Evolutionary conservation across 2,797 vertebrate genomes (phyloP), one percentile per base, ranked within the genome.

Genomic region (Spondyliosoma cantharus): DNA sequence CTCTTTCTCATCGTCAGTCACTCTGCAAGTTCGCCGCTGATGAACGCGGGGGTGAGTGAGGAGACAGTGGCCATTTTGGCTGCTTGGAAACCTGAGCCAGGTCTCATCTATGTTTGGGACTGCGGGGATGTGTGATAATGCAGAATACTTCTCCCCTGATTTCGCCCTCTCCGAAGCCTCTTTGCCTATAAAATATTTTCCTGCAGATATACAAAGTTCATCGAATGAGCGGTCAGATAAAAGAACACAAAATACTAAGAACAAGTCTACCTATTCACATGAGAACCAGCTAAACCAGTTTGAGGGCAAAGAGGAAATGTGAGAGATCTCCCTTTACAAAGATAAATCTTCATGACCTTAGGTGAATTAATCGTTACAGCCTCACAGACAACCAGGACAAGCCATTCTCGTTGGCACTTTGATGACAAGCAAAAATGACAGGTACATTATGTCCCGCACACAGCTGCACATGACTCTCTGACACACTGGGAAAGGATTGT

Each of bases 11-110:
- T 32, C 62, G 79, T 79, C 83, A 69, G 58, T 89, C 86, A 86
- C 69, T 70, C 74, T 48, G 37, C 27, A 75, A 79, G 67, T 87
- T 74, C 29, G 37, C 56, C 3, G 3, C 53, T 82, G 79, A 86
- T 76, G 61, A 88, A 83, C 59, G 65, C 71, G 82, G 58, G 85
- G 54, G 50, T 52, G 64, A 79, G 50, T 59, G 70, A 48, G 71
- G 43, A 70, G 53, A 74, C 48, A 54, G 66, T 72, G 64, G 85
- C 81, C 80, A 77, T 86, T 86, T 86, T 79, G 70, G 73, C 77
- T 29, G 54, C 49, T 43, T 12, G 1, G 66, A 81, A 90, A 87
- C 68, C 61, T 32, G 57, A 90, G 76, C 74, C 70, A 73, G 74
- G 71, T 79, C 54, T 83, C 3, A 3, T 78, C 65, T 82, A 78